phyloP scores from a whole-genome alignment of 2,113 vertebrate species.

The Litocranius walleri region DNA sequence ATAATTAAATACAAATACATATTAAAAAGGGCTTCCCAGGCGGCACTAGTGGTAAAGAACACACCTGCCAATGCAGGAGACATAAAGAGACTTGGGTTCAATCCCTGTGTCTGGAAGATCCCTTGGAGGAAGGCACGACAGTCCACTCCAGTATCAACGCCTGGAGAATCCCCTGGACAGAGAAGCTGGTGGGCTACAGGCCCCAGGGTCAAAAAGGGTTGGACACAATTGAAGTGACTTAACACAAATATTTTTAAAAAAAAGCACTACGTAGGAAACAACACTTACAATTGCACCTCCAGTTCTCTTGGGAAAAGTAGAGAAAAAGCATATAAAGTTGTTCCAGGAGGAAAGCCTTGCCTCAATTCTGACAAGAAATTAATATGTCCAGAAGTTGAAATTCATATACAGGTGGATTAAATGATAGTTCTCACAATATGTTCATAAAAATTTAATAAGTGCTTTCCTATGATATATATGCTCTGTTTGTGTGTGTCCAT shows the following conservation, averaged over 20 bases:
- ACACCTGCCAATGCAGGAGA: not conserved
- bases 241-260: not conserved
- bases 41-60: not conserved
- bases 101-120: not conserved
- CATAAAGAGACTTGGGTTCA: not conserved
- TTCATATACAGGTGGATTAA: too few species aligned
- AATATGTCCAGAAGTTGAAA: too few species aligned
- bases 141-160: not conserved
- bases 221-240: not conserved
- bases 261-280: not conserved
- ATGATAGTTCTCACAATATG: too few species aligned
- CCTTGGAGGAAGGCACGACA: not conserved
- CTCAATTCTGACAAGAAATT: too few species aligned
- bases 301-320: not conserved
- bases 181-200: not conserved
- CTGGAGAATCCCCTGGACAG: not conserved
- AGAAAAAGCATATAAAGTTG: not conserved
- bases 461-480: too few species aligned
- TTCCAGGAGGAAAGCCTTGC: not conserved
- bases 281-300: not conserved
- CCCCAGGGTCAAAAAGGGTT: not conserved
- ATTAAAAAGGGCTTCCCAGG: not conserved
- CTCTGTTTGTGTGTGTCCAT: too few species aligned
- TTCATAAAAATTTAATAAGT: not conserved
- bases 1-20: not conserved